Base-by-base conservation (phyloP, 2,113 vertebrate genomes). In the Boulengeromyrus knoepffleri region DNA sequence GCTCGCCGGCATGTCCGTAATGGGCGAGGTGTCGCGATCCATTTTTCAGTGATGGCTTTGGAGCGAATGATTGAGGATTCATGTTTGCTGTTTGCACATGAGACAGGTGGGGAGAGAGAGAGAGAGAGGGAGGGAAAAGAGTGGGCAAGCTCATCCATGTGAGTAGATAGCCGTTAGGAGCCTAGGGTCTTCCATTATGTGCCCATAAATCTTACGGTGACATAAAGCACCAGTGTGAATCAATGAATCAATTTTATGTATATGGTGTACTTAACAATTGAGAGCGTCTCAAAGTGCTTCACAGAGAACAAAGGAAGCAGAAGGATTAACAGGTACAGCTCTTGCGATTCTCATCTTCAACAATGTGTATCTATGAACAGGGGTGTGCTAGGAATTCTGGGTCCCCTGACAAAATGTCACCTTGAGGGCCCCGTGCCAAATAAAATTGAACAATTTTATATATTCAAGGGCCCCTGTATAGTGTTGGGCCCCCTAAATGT, bases 171-270 rank as follows among this genome's bases (percentile, higher is more conserved):
- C 66, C 24, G 13, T 77, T 24, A 70, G 45, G 45, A 47, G 12
- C 58, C 45, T 88, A 47, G 74, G 45, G 46, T 39, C 19, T 39
- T 39, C 66, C 39, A 83, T 39, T 84, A 89, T 42, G 66, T 53
- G 49, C 74, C 24, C 47, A 53, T 56, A 80, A 50, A 89, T 89
- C 45, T 84, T 45, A 62, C 31, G 1, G 50, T 70, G 66, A 36
- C 62, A 36, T 46, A 13, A 66, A 36, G 58, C 62, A 31, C 53
- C 58, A 88, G 62, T 70, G 50, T 87, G 49, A 87, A 53, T 87
- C 85, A 53, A 56, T 87, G 27, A 56, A 87, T 87, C 85, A 87
- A 87, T 87, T 87, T 87, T 87, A 52, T 87, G 46, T 87, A 53
- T 53, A 53, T 36, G 27, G 50, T 13, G 27, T 53, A 85, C 45